Evolutionary conservation across 2,113 vertebrate genomes (phyloP).

Genomic region (Oryzias javanicus): DNA sequence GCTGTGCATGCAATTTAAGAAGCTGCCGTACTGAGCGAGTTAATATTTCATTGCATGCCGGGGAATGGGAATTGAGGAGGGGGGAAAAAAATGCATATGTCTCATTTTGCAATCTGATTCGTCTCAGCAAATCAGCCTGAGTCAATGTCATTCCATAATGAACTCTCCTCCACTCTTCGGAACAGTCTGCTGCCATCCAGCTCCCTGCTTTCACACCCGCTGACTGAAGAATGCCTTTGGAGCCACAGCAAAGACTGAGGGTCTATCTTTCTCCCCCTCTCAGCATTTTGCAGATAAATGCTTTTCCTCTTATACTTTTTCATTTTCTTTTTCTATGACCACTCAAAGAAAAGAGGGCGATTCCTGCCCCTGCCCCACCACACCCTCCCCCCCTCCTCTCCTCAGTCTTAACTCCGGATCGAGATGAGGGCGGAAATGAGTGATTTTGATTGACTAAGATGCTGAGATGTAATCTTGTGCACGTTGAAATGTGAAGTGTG

Average conservation of each 20-base stretch:
- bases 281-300: constrained; percentile 18
- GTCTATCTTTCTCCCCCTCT: constrained; percentile 10
- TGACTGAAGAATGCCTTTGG: constrained; percentile 39
- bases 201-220: constrained; percentile 37
- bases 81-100: constrained; percentile 51
- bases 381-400: not conserved
- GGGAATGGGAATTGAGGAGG: constrained; percentile 43
- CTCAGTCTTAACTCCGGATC: constrained; percentile 19
- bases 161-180: constrained; percentile 52
- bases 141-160: constrained; percentile 73
- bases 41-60: constrained; percentile 73
- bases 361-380: constrained; percentile 9
- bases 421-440: constrained; percentile 38
- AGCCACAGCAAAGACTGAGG: constrained; percentile 16
- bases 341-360: constrained; percentile 42
- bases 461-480: constrained; percentile 66
- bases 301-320: constrained; percentile 7
- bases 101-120: constrained; percentile 76
- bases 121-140: constrained; percentile 73
- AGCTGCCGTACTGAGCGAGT: constrained; percentile 62
- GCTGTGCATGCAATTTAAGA: constrained; percentile 67
- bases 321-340: constrained; percentile 8
- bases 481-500: constrained; percentile 57
- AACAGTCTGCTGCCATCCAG: constrained; percentile 34
- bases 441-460: constrained; percentile 65